A percentile compares a stretch with the other conserved stretches of the same genome.
phyloP scores from a whole-genome alignment of 2,113 vertebrate species.

The Dendrocopos noguchii region DNA sequence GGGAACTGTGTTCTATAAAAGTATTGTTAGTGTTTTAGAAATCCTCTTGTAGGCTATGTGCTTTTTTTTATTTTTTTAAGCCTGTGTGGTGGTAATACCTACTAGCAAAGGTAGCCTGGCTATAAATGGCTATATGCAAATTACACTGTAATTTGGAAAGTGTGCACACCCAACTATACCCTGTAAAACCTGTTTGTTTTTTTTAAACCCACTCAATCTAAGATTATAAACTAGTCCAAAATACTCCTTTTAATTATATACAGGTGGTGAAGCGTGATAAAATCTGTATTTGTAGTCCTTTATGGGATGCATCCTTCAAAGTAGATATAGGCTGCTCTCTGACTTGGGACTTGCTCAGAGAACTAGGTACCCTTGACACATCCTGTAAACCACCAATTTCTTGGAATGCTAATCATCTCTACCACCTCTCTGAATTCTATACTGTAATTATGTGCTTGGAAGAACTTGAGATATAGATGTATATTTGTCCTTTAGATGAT shows the following conservation, averaged over 20 bases:
- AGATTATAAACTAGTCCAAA: conserved; percentile 8
- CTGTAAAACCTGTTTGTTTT: conserved; percentile 50
- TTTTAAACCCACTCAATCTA: background rate
- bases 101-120: background rate
- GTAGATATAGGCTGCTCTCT: background rate
- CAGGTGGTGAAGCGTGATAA: background rate
- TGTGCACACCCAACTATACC: conserved; percentile 15
- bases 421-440: background rate
- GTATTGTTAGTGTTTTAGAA: background rate
- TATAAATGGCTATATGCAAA: background rate
- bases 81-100: background rate
- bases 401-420: background rate
- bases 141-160: conserved; percentile 11
- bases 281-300: background rate
- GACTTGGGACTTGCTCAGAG: background rate
- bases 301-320: background rate
- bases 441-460: background rate
- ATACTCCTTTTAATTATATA: background rate
- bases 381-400: background rate
- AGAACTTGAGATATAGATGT: background rate
- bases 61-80: background rate
- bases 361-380: background rate
- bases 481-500: background rate
- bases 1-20: background rate
- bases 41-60: background rate